Base-by-base conservation (phyloP, 2,113 vertebrate species). In the Brachyistius frenatus region DNA sequence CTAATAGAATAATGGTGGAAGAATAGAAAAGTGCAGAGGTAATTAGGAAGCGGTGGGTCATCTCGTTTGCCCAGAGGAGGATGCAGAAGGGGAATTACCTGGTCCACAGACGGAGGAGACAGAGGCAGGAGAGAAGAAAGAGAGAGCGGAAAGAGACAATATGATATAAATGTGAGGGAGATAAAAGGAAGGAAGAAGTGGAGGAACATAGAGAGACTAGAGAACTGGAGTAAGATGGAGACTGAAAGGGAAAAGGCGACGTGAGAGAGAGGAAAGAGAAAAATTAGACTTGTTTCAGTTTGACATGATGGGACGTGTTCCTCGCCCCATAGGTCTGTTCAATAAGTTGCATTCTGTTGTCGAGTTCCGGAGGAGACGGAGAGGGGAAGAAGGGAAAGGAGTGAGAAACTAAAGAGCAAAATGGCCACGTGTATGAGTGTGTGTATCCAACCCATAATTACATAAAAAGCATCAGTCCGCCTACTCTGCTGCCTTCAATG, bases 1-100 rank as follows among this genome's bases (percentile, higher is more conserved):
- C 84, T 93, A 92, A 93, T 91, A 81, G 85, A 90, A 92, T 90
- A 90, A 88, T 88, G 79, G 72, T 35, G 44, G 66, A 83, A 83
- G 81, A 89, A 87, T 56, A 64, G 71, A 68, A 75, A 76, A 83
- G 63, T 61, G 77, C 53, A 68, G 74, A 78, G 83, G 86, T 87
- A 90, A 93, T 92, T 92, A 88, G 68, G 47, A 83, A 84, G 81
- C 89, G 83, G 76, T 65, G 68, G 89, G 84, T 92, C 89, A 85
- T 85, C 84, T 74, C 13, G 54, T 88, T 87, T 83, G 80, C 88
- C 86, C 69, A 73, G 62, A 87, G 86, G 85, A 80, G 31, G 68
- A 84, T 75, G 64, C 57, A 68, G 60, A 68, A 57, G 84, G 23
- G 23, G 88, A 92, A 91, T 88, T 86, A 89, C 84, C 84, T 86